phyloP scores from a whole-genome alignment of 2,797 vertebrate genomes.

The Scomberomorus guttatus region DNA sequence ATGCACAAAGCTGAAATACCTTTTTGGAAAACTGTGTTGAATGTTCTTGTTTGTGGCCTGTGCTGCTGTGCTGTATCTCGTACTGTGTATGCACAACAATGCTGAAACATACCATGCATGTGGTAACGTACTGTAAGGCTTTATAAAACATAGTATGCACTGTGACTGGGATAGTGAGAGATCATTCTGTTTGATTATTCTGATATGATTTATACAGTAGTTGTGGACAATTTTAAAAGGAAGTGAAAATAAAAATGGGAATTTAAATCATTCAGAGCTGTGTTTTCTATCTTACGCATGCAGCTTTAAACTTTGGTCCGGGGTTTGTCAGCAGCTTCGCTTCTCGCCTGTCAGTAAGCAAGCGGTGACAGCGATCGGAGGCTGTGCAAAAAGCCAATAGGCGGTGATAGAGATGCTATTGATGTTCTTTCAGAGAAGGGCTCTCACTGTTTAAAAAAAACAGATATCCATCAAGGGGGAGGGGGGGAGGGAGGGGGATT shows the following conservation, averaged over 20 bases:
- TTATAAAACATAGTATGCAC: slow-evolving; percentile 67
- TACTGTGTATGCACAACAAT: slow-evolving; percentile 73
- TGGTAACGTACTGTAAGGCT: slow-evolving; percentile 70
- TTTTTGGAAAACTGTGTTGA: slow-evolving; percentile 50
- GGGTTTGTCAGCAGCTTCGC: slow-evolving; percentile 37
- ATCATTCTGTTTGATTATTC: slow-evolving; percentile 68
- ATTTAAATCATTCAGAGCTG: slow-evolving; percentile 35
- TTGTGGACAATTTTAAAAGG: slow-evolving; percentile 68
- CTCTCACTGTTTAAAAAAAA: slow-evolving; percentile 18
- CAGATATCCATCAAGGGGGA: slow-evolving; percentile 46
- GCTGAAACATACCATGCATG: slow-evolving; percentile 76
- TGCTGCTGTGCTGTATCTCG: slow-evolving; percentile 59
- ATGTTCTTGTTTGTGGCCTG: slow-evolving; percentile 64
- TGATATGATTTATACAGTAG: slow-evolving; percentile 81
- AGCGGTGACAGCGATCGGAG: slow-evolving; percentile 41
- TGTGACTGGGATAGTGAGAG: slow-evolving; percentile 67
- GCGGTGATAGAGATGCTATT: slow-evolving; percentile 61
- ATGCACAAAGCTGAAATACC: slow-evolving; percentile 59
- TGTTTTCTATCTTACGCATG: slow-evolving; percentile 3
- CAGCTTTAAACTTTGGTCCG: slow-evolving; percentile 19
- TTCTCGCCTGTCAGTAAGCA: slow-evolving; percentile 12
- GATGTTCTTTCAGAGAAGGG: slow-evolving; percentile 47
- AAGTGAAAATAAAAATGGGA: slow-evolving; percentile 62
- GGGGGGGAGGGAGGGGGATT: slow-evolving; percentile 12
- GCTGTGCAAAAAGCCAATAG: slow-evolving; percentile 28